Base-by-base conservation (phyloP, 2,113 vertebrate genomes). In the Todiramphus saurophagus region DNA sequence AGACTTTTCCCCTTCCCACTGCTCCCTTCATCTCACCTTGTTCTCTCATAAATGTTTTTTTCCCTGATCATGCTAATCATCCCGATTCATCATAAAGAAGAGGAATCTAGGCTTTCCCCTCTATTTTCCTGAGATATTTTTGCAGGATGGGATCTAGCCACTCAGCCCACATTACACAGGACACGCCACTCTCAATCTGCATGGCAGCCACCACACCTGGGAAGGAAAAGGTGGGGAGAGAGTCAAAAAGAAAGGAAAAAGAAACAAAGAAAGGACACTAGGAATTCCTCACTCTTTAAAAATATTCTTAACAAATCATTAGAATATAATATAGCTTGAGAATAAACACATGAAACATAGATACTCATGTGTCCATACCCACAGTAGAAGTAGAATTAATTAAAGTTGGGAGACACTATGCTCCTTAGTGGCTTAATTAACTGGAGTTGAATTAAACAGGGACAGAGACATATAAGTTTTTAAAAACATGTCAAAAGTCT, bases 301-400 rank as follows among this genome's bases (percentile, higher is more conserved):
- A 83, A 60, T 25, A 53, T 13, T 41, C 0, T 63, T 10, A 4
- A 4, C 64, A 13, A 53, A 35, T 8, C 2, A 41, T 69, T 75
- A 78, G 8, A 66, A 55, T 70, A 91, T 16, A 92, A 83, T 74
- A 56, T 37, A 90, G 23, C 13, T 91, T 85, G 53, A 90, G 63
- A 93, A 95, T 73, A 87, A 93, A 86, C 63, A 67, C 24, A 82
- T 46, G 73, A 91, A 89, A 30, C 53, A 50, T 67, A 77, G 69
- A 90, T 79, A 74, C 62, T 81, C 39, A n/a, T 85, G 55, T 56
- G 64, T 78, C 55, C 86, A 85, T 77, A 75, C 18, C 66, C 43
- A 62, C 37, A 69, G 51, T 62, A 83, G 83, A 96, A 97, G 90
- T 48, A 59, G 28, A 95, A 97, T 97, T 97, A 97, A 96, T 97